These are phyloP conservation scores for Potorous gilbertii DNA, from an alignment of 2,797 vertebrate genomes.

Conservation along the genomic window DNA sequence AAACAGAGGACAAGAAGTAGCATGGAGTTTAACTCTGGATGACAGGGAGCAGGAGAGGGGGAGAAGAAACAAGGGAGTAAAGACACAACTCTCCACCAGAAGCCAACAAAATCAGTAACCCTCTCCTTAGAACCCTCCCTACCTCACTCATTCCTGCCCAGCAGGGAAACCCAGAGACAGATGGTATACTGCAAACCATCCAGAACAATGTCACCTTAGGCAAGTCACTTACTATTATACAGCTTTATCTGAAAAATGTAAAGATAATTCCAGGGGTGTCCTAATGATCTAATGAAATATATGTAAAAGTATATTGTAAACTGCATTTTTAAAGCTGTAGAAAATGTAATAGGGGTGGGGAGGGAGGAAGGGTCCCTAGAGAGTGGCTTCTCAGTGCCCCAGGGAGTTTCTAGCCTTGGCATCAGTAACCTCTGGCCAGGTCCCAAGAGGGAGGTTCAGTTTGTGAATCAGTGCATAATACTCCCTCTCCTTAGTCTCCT, in stretches of 20 bases:
- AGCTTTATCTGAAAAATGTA: not conserved
- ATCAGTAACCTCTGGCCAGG: not conserved
- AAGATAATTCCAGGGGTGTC: not conserved
- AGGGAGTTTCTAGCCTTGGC: not conserved
- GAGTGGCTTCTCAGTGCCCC: not conserved
- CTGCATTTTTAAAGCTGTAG: not conserved
- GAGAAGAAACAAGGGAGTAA: constrained; percentile 27
- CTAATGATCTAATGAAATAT: not conserved
- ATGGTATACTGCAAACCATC: not conserved
- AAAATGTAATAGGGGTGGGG: not conserved
- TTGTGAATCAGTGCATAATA: not conserved
- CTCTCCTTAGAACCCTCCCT: constrained; percentile 24
- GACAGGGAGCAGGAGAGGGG: not conserved
- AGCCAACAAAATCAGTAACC: constrained; percentile 60
- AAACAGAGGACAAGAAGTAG: constrained; percentile 63
- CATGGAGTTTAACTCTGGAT: constrained; percentile 68
- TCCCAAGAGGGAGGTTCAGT: not conserved
- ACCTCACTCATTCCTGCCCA: constrained; percentile 18
- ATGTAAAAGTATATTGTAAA: not conserved
- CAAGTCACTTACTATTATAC: not conserved
- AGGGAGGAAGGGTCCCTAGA: not conserved
- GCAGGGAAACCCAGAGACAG: not conserved
- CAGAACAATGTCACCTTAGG: not conserved
- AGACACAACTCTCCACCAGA: constrained; percentile 54
- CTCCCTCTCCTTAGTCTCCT: not conserved